A percentile compares a stretch with the other conserved stretches of the same genome.
Evolutionary conservation across 2,113 vertebrate species (phyloP).

Genomic region (Hiodon tergisus): DNA sequence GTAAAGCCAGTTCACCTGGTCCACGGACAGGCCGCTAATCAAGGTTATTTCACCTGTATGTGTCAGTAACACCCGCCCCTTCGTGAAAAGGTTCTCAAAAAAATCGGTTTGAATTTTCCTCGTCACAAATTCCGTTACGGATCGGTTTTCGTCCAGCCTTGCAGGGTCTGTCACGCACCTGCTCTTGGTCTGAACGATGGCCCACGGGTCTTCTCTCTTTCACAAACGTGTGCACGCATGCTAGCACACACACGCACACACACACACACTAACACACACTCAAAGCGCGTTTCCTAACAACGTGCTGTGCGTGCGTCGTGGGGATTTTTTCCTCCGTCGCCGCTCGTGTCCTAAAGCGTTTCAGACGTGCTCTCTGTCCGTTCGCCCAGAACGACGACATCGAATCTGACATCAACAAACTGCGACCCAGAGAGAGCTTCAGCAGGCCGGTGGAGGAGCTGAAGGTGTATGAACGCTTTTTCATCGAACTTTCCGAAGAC

Average conservation of each 20-base stretch:
- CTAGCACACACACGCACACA: constrained; percentile 15
- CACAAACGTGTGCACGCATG: neutral
- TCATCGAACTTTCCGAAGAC: constrained; percentile 83
- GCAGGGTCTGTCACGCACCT: too few species aligned
- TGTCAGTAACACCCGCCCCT: neutral
- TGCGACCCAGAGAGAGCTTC: constrained; percentile 71
- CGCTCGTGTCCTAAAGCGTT: neutral
- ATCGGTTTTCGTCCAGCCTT: too few species aligned
- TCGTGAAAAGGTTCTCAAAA: too few species aligned
- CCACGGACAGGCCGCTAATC: neutral
- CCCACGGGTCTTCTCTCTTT: neutral
- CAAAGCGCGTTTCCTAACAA: neutral
- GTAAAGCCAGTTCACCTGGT: neutral
- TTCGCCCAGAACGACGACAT: constrained; percentile 88
- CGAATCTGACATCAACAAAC: constrained; percentile 91
- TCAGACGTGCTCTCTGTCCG: constrained; percentile 10
- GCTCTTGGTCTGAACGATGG: too few species aligned
- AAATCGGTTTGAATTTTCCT: too few species aligned
- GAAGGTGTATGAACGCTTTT: constrained; percentile 85
- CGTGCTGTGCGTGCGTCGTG: neutral
- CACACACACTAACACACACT: neutral
- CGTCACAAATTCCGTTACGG: too few species aligned
- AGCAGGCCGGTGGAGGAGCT: constrained; percentile 79
- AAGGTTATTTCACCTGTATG: neutral
- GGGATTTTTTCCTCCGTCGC: neutral